Conservation (phyloP, 2,113 vertebrate species). For the Oriolus oriolus region DNA sequence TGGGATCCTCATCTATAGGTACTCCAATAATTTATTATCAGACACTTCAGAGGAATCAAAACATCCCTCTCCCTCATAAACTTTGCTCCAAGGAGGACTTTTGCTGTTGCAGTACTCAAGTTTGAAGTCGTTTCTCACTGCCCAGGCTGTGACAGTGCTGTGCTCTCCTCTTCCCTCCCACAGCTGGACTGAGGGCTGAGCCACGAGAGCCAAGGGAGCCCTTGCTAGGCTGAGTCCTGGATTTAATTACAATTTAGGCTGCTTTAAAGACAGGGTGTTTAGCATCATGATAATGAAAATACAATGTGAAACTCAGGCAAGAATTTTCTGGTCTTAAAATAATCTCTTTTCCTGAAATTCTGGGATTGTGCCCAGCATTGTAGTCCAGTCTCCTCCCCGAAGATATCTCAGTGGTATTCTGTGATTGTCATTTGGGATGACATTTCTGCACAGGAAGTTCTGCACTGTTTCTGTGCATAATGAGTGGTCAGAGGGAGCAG, state of each 20-base stretch:
- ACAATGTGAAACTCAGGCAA: slow-evolving; percentile 50
- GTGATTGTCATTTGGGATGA: slow-evolving; percentile 44
- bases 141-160: neutral
- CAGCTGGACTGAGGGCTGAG: neutral
- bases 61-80: neutral
- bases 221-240: neutral
- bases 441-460: slow-evolving; percentile 52
- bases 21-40: slow-evolving; percentile 32
- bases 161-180: neutral
- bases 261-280: slow-evolving; percentile 30
- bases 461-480: neutral
- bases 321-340: slow-evolving; percentile 54
- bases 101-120: neutral
- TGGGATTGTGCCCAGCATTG: slow-evolving; percentile 58
- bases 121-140: neutral
- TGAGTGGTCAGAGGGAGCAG: neutral
- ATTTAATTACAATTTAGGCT: neutral
- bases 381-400: slow-evolving; percentile 18
- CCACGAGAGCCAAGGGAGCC: neutral
- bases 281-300: slow-evolving; percentile 4
- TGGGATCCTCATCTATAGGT: slow-evolving; percentile 17
- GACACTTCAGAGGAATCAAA: slow-evolving; percentile 44
- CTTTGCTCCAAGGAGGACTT: neutral
- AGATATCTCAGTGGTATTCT: slow-evolving; percentile 19
- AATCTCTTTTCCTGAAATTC: slow-evolving; percentile 47